Conservation (phyloP, 2,797 vertebrate genomes). For the Phrynocephalus forsythii region DNA sequence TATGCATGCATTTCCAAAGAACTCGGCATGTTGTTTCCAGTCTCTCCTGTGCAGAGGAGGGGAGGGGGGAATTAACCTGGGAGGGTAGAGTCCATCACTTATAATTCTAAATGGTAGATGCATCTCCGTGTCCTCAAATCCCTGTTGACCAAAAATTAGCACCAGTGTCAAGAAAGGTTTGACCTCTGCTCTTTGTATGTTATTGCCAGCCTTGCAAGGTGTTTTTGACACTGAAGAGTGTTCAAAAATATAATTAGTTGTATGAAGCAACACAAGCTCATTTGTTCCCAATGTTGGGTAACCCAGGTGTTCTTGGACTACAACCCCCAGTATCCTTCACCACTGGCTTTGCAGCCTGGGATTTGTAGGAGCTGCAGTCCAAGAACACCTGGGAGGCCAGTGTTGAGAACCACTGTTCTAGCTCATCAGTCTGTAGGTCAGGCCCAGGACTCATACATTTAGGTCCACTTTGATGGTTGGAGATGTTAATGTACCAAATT, state of each 20-base stretch:
- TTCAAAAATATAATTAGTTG: background rate
- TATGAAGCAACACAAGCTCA: background rate
- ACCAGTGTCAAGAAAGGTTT: background rate
- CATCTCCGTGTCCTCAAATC: background rate
- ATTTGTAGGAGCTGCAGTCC: no score
- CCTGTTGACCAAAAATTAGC: background rate
- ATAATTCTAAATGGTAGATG: background rate
- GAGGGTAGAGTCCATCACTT: background rate
- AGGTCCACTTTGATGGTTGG: no score
- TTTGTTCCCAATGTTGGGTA: no score
- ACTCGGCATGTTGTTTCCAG: background rate
- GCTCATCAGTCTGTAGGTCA: no score
- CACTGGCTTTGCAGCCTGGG: no score
- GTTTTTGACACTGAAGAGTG: background rate
- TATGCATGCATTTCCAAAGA: background rate
- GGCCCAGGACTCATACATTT: no score
- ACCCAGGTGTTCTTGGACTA: no score
- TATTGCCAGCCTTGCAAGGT: background rate
- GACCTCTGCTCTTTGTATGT: background rate
- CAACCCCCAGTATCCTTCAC: no score
- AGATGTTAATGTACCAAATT: background rate
- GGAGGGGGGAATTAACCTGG: background rate
- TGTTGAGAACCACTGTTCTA: no score
- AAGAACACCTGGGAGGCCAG: no score
- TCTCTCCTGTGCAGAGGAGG: background rate